Evolutionary conservation across 2,797 vertebrate species (phyloP), one percentile per base, ranked within the genome.

Genomic region (Arctocebus calabarensis): DNA sequence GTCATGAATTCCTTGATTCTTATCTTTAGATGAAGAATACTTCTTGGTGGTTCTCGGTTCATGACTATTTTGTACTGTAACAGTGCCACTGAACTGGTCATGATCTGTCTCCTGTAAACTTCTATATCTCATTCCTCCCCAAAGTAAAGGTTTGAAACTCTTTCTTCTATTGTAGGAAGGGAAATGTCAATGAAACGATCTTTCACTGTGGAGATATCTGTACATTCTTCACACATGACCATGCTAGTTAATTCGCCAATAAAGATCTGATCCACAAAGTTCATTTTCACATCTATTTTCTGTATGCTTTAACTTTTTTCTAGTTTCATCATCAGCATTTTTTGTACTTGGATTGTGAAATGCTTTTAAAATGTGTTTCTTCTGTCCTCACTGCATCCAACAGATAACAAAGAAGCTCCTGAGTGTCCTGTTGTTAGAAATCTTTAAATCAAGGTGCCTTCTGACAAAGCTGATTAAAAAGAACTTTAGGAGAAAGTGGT

Each of bases 141-240:
- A 98, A 97, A 99, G 98, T 95, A 99, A 98, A 89, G 99, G 99
- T 98, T 99, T 83, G 99, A 99, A 96, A 99, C 99, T 99, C 99
- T 98, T 98, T 99, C 99, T 98, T 99, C 99, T 97, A 99, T 99
- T 97, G 99, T 99, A 97, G 99, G 99, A 97, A 99, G 99, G 83
- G 99, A 99, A 98, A 99, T 99, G 98, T 99, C 99, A 97, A 99
- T 99, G 98, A 99, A 99, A 91, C 99, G 99, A 98, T 99, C 99
- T 97, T 99, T 99, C 96, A 99, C 99, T 23, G 98, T 99, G 66
- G 99, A 99, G 97, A 99, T 99, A 97, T 99, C 99, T 97, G 99
- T 99, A 98, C 99, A 99, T 98, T 99, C 99, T 98, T 99, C 99
- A 98, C 99, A 99, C 99, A 99, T 99, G 96, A 99, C 99, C 77